Percentiles rank a stretch among this genome's conserved stretches.
phyloP scores from a whole-genome alignment of 2,113 vertebrate genomes.

The Ictidomys tridecemlineatus region DNA sequence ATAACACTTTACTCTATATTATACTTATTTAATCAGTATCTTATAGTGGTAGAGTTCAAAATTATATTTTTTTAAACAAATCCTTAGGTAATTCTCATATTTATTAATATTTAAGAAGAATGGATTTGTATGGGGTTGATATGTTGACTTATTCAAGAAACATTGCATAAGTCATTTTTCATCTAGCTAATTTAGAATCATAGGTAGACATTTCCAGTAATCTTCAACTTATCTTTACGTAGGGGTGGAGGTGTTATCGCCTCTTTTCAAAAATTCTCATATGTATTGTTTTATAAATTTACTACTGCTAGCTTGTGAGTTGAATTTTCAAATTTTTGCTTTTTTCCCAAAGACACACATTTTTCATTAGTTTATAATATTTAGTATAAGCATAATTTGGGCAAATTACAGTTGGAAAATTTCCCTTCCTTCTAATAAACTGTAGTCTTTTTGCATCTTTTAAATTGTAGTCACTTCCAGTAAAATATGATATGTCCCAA shows the following conservation, averaged over 20 bases:
- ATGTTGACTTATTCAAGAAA: not conserved
- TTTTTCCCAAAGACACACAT: not conserved
- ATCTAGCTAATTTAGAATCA: conserved; percentile 8
- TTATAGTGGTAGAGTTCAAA: not conserved
- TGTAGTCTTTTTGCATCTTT: not conserved
- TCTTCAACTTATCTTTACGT: not conserved
- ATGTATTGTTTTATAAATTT: not conserved
- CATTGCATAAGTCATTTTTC: not conserved
- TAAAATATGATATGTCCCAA: not conserved
- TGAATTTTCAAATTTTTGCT: not conserved
- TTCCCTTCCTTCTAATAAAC: not conserved
- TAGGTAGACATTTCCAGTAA: not conserved
- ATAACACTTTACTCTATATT: not conserved
- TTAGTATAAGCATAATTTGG: not conserved
- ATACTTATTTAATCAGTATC: not conserved
- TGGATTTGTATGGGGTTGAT: not conserved
- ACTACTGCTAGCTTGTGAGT: not conserved
- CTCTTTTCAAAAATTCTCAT: not conserved
- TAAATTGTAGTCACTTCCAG: not conserved
- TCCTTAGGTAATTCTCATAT: not conserved
- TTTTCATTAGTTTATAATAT: not conserved
- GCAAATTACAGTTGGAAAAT: not conserved
- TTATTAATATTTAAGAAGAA: conserved; percentile 20
- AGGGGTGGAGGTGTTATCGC: not conserved
- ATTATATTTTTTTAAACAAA: not conserved